Percentiles rank a stretch among this genome's conserved stretches.
Conservation (phyloP, 2,113 vertebrate species). For the Callocephalon fimbriatum region DNA sequence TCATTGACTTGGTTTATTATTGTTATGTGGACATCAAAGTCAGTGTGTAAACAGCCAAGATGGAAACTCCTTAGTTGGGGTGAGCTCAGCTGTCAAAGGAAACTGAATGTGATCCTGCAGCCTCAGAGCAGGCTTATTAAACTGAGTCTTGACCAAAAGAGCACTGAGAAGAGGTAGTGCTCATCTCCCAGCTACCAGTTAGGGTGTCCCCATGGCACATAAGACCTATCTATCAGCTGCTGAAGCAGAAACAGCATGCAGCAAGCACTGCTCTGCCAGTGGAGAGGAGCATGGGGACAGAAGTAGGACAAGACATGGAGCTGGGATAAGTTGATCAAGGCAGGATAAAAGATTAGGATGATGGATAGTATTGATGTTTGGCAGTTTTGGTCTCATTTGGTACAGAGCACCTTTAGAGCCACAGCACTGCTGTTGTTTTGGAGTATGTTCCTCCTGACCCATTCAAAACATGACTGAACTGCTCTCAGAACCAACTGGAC, state of each 20-base stretch:
- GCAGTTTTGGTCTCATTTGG: neutral
- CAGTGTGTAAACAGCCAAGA: neutral
- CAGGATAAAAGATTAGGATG: neutral
- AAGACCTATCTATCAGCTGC: neutral
- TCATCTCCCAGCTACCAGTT: neutral
- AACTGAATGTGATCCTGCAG: neutral
- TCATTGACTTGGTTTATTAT: neutral
- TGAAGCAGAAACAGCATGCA: neutral
- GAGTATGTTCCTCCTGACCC: neutral
- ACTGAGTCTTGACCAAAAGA: neutral
- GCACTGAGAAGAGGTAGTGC: neutral
- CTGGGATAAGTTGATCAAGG: neutral
- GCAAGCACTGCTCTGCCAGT: neutral
- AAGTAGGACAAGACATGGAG: neutral
- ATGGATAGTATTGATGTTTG: neutral
- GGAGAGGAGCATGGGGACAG: neutral
- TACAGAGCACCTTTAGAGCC: neutral
- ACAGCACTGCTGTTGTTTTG: neutral
- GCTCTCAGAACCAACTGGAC: neutral
- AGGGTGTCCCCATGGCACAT: neutral
- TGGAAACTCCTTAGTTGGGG: neutral
- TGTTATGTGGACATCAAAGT: neutral
- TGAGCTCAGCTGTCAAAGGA: neutral
- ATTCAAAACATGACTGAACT: neutral
- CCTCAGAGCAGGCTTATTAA: neutral